These are phyloP conservation scores for Chromis chromis DNA, from an alignment of 2,797 vertebrate genomes.

Conservation along the genomic window DNA sequence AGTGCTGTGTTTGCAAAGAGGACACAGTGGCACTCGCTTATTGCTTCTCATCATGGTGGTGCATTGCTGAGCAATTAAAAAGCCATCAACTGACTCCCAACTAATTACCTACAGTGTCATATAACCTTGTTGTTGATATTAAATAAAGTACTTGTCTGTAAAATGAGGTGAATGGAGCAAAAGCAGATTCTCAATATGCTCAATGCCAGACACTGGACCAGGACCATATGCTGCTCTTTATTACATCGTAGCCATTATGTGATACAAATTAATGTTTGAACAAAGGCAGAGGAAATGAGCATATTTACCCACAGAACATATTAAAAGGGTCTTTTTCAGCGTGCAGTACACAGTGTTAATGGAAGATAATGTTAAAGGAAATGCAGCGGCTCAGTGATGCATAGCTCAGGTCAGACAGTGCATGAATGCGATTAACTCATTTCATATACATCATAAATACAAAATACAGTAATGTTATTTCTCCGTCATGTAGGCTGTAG, in stretches of 20 bases:
- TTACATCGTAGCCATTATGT: slow-evolving; percentile 48
- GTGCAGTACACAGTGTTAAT: slow-evolving; percentile 7
- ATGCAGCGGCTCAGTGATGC: slow-evolving; percentile 25
- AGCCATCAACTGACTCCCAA: slow-evolving; percentile 71
- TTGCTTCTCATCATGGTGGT: slow-evolving; percentile 69
- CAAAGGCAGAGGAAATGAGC: slow-evolving; percentile 29
- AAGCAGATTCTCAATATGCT: slow-evolving; percentile 48
- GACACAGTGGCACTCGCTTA: slow-evolving; percentile 57
- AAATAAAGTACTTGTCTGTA: slow-evolving; percentile 74
- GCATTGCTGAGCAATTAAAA: slow-evolving; percentile 80
- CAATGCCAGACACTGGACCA: slow-evolving; percentile 48
- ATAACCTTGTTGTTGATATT: slow-evolving; percentile 77
- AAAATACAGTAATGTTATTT: slow-evolving; percentile 7
- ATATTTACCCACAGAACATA: slow-evolving; percentile 21
- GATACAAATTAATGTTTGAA: slow-evolving; percentile 41
- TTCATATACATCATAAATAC: slow-evolving; percentile 28
- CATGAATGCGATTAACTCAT: slow-evolving; percentile 27
- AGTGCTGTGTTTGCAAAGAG: slow-evolving; percentile 70
- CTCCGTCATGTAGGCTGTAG: neutral
- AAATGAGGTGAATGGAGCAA: slow-evolving; percentile 70
- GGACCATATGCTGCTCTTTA: slow-evolving; percentile 65
- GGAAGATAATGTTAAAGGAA: slow-evolving; percentile 17
- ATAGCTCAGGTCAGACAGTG: slow-evolving; percentile 32
- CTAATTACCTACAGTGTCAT: slow-evolving; percentile 78
- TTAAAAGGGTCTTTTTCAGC: slow-evolving; percentile 25